phyloP scores from a whole-genome alignment of 1,140 invertebrate genomes.

The Formica selysi region DNA sequence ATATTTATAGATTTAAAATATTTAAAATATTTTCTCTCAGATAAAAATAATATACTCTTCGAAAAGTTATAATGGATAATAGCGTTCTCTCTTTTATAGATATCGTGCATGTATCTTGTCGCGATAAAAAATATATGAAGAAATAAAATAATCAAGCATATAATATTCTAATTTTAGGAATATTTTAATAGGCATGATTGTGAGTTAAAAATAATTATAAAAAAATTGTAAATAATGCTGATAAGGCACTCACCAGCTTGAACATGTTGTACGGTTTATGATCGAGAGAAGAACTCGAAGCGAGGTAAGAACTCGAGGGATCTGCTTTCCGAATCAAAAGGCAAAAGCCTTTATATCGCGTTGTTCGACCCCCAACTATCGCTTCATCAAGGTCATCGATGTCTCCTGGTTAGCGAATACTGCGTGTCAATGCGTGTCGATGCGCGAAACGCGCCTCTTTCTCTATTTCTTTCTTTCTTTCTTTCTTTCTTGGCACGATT shows the following conservation, averaged over 20 bases:
- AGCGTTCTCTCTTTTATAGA: too few relatives aligned
- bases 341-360: slow-evolving; percentile 55
- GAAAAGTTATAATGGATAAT: too few relatives aligned
- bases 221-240: not conserved
- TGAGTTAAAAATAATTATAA: not conserved
- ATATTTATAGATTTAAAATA: too few relatives aligned
- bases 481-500: slow-evolving; percentile 28
- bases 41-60: too few relatives aligned
- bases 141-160: not conserved
- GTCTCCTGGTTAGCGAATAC: slow-evolving; percentile 26
- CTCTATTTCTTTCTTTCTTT: slow-evolving; percentile 28
- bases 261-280: slow-evolving; percentile 38
- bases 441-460: slow-evolving; percentile 21
- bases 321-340: slow-evolving; percentile 44
- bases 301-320: slow-evolving; percentile 8
- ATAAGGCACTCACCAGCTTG: slow-evolving; percentile 31
- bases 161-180: slow-evolving; percentile 1
- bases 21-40: too few relatives aligned
- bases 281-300: slow-evolving; percentile 8
- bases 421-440: not conserved
- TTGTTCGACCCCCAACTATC: slow-evolving; percentile 48
- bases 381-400: slow-evolving; percentile 70
- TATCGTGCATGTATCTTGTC: too few relatives aligned
- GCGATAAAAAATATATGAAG: not conserved
- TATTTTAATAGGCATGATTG: not conserved